Evolutionary conservation across 2,113 vertebrate species (phyloP).

Genomic region (Perca schrenkii): DNA sequence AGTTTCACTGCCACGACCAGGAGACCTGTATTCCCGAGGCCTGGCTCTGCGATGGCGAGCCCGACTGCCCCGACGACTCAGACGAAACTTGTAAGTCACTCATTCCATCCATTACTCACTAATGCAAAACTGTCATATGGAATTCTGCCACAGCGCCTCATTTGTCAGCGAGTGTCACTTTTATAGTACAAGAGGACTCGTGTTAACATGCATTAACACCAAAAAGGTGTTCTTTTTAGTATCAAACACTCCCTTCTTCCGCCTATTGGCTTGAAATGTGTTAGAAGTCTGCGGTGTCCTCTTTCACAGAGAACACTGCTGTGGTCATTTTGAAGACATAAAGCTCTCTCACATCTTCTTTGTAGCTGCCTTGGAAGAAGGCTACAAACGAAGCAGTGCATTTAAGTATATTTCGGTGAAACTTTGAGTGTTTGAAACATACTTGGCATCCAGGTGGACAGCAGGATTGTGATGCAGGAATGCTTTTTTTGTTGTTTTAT

Average conservation of each 20-base stretch:
- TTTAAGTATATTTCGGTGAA: background rate
- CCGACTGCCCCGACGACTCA: slow-evolving; percentile 92
- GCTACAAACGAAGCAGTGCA: background rate
- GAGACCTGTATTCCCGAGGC: slow-evolving; percentile 90
- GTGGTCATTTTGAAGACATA: slow-evolving; percentile 27
- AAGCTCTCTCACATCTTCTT: slow-evolving; percentile 22
- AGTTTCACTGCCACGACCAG: slow-evolving; percentile 92
- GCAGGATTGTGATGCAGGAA: background rate
- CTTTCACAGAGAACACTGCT: slow-evolving; percentile 3
- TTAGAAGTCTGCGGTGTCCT: slow-evolving; percentile 7
- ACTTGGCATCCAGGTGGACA: background rate
- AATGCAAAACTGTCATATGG: slow-evolving; percentile 12
- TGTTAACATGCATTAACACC: slow-evolving; percentile 21
- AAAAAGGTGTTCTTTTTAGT: slow-evolving; percentile 8
- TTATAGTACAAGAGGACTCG: background rate
- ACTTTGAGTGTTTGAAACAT: background rate
- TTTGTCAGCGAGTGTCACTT: slow-evolving; percentile 17
- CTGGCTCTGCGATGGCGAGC: slow-evolving; percentile 96
- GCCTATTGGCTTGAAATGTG: background rate
- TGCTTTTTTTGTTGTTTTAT: background rate
- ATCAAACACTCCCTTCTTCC: background rate
- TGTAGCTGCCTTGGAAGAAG: slow-evolving; percentile 10
- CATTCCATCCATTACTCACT: slow-evolving; percentile 68
- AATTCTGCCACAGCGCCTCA: background rate
- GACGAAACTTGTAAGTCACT: slow-evolving; percentile 93